Evolutionary conservation across 2,797 vertebrate species (phyloP), one percentile per base, ranked within the genome.

Genomic region (Garrulus glandarius): DNA sequence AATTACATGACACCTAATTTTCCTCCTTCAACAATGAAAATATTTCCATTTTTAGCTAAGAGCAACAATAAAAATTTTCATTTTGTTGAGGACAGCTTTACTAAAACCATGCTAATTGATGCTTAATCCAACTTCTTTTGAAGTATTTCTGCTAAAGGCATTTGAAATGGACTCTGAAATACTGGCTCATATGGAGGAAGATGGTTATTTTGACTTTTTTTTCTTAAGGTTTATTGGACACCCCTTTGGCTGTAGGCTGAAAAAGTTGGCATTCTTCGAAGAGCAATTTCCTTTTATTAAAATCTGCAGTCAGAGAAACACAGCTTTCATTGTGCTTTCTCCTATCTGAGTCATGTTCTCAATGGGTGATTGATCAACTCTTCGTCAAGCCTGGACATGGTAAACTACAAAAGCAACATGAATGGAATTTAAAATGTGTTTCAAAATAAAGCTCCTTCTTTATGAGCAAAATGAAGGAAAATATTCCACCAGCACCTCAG

Each of bases 271-370:
- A 0, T 81, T 68, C 61, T 86, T 92, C 57, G 81, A 86, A 92
- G 61, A 78, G n/a, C 30, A 47, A 14, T 81, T 93, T 95, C 52
- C 37, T 64, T 89, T 81, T 69, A 91, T 90, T 87, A 92, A 93
- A 92, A 69, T 80, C 44, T 68, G 15, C 57, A 85, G 82, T 84
- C 64, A 83, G 61, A 81, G 72, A 84, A 93, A 90, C 43, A 78
- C 37, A 49, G 49, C 34, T 78, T 93, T 84, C 57, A 69, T 82
- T 84, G 81, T 82, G 39, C 36, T 78, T 81, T 93, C 52, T 81
- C 19, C 47, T 85, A 4, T 64, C 44, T 88, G 91, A 94, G 52
- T 92, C 77, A 76, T 84, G 16, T 59, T 59, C 59, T 89, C 77
- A 76, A 19, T 75, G 69, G 52, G 16, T 84, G 84, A 81, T 43